Evolutionary conservation across 2,888 invertebrate genomes (phyloP), one percentile per base, ranked within the genome.

Genomic region (Cosmia pyralina): DNA sequence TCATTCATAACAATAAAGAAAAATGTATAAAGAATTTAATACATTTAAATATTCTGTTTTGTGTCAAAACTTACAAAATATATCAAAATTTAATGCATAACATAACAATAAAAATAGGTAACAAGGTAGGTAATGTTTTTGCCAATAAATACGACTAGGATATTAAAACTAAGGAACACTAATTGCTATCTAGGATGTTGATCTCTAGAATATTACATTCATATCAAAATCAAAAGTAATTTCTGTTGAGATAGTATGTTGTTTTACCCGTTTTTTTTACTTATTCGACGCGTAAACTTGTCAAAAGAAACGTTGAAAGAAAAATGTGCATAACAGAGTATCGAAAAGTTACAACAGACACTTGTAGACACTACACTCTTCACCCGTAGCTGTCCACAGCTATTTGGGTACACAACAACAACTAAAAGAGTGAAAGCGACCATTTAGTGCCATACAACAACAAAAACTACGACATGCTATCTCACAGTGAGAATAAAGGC

Each of bases 61-160:
- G 85, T 87, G 86, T 85, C 80, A 84, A 83, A 87, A 81, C 82
- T 81, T 88, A 89, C 83, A 90, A 87, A 83, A 50, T 84, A 86
- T 81, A 79, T 72, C 17, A 69, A 86, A 81, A 77, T 72, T 81
- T 78, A 75, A 85, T 89, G 88, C 88, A 88, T 83, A 75, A 83
- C 83, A 88, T 85, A 79, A 84, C 83, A 87, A 75, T 87, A 48
- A 83, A 85, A 85, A 71, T 58, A 74, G 81, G 75, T 81, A 88
- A 91, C 88, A 90, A 89, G 77, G 72, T 78, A 71, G 65, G 74
- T 85, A 92, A 94, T 95, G 95, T 94, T 91, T 94, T 95, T 95
- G 95, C 95, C 96, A 95, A 96, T 95, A 96, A 95, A 95, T 94
- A 93, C 81, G 80, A 83, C 85, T 88, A 88, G 70, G 65, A 60